phyloP scores from a whole-genome alignment of 2,888 invertebrate species.

The Pyrrhosoma nymphula region DNA sequence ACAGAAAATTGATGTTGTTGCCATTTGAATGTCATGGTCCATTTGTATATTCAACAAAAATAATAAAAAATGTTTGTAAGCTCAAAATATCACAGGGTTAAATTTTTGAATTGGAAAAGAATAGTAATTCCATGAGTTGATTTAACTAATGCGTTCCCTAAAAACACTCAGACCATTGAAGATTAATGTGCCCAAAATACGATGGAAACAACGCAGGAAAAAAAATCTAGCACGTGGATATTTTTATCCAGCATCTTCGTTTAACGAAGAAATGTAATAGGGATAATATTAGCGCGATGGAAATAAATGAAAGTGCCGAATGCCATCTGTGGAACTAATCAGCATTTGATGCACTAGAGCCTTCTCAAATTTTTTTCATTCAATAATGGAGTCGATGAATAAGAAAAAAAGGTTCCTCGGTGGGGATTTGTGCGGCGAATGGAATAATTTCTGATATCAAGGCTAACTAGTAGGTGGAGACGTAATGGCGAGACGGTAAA shows the following conservation, averaged over 20 bases:
- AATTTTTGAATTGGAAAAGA: neutral
- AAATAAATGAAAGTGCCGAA: neutral
- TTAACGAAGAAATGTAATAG: neutral
- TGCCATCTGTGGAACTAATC: neutral
- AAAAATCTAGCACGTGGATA: neutral
- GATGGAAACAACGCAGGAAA: neutral
- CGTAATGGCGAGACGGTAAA: slow-evolving; percentile 56
- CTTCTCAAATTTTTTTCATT: neutral
- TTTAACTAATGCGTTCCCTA: neutral
- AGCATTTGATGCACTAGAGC: neutral
- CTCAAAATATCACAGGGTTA: no score
- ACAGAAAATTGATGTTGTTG: no score
- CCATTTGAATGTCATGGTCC: no score
- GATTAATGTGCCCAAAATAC: neutral
- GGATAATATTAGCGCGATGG: neutral
- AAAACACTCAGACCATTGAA: neutral
- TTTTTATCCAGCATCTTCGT: neutral
- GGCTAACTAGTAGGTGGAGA: slow-evolving; percentile 64
- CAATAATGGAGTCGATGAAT: slow-evolving; percentile 46
- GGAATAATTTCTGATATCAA: slow-evolving; percentile 61
- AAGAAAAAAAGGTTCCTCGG: slow-evolving; percentile 19
- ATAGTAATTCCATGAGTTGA: neutral
- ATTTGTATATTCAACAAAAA: no score
- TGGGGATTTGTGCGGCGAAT: slow-evolving; percentile 34
- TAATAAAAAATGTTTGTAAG: no score